These are phyloP conservation scores for Galendromus occidentalis DNA, from an alignment of 1,140 invertebrate species.

Conservation along the genomic window DNA sequence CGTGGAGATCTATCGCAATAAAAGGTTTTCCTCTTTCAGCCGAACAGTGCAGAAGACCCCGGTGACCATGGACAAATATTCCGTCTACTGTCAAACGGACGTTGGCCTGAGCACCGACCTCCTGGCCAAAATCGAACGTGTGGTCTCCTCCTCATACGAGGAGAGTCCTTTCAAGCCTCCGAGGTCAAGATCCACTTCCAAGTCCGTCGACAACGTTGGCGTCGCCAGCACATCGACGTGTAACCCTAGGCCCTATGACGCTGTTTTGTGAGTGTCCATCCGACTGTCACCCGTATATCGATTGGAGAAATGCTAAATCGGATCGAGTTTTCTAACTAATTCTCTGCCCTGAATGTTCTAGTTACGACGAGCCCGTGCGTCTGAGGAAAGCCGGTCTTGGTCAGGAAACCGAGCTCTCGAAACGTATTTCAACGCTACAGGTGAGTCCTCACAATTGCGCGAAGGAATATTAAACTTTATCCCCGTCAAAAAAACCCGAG, in stretches of 20 bases:
- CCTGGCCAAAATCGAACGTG: background rate
- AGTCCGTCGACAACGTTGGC: no score
- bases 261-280: no score
- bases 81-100: conserved; percentile 9
- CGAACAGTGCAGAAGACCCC: background rate
- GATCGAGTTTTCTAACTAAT: no score
- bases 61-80: background rate
- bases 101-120: background rate
- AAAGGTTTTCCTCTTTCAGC: background rate
- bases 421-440: conserved; percentile 5
- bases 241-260: no score
- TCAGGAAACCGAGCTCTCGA: background rate
- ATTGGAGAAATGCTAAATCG: no score
- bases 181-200: background rate
- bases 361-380: background rate
- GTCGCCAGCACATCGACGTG: no score
- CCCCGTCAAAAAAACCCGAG: no score
- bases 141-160: background rate
- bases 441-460: no score
- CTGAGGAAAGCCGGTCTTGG: background rate
- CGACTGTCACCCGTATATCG: no score
- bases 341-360: no score
- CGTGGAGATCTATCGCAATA: no score
- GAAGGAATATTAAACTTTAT: no score
- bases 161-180: background rate